Conservation (phyloP, 2,113 vertebrate genomes). For the Papio anubis region DNA sequence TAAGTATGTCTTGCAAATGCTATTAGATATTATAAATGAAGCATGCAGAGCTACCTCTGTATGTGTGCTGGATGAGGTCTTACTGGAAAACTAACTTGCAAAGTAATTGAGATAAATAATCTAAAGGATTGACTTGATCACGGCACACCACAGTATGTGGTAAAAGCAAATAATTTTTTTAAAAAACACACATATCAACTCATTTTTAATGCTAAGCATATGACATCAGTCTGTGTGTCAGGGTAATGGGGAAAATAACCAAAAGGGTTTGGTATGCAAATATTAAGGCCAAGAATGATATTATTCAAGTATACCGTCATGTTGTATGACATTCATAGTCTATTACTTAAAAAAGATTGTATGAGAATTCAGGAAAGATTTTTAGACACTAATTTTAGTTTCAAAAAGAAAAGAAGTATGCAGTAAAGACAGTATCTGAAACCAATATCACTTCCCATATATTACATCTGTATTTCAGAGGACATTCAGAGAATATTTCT, state of each 20-base stretch:
- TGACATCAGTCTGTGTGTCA: neutral
- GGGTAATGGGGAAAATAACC: too few species aligned
- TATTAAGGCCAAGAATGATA: neutral
- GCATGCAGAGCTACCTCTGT: accelerated
- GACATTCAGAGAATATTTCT: neutral
- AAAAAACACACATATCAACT: neutral
- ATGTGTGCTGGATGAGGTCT: neutral
- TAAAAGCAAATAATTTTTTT: neutral
- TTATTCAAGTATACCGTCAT: neutral
- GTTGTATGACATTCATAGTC: neutral
- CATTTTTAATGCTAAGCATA: neutral
- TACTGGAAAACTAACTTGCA: neutral
- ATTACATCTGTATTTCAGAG: neutral
- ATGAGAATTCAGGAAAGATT: neutral
- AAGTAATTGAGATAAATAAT: neutral
- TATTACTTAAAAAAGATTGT: neutral
- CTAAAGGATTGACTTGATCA: neutral
- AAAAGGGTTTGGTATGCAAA: neutral
- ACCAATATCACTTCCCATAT: neutral
- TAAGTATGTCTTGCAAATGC: neutral
- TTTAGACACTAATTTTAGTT: neutral
- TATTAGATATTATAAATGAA: neutral
- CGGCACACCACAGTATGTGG: neutral
- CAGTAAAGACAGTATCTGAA: neutral
- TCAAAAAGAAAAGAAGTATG: neutral